These are phyloP conservation scores for Tribolium castaneum DNA, from an alignment of 1,140 invertebrate genomes.

Conservation along the genomic window DNA sequence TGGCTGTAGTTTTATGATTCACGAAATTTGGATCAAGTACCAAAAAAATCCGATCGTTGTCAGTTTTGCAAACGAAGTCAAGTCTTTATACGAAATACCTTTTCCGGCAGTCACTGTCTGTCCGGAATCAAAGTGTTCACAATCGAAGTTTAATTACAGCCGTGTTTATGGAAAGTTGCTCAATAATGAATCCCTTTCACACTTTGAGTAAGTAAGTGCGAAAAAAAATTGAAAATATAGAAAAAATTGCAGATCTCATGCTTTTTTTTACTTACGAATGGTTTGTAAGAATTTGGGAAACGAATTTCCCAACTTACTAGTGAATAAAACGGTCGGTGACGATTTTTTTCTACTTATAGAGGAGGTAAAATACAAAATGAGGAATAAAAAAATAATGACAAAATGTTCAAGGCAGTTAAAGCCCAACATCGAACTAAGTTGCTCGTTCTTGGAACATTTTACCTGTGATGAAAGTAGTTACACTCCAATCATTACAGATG, in stretches of 20 bases:
- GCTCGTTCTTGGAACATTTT: background rate
- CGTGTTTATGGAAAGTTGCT: conserved; percentile 21
- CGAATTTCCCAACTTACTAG: background rate
- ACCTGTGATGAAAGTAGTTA: background rate
- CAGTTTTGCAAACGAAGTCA: conserved; percentile 12
- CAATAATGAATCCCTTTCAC: conserved; percentile 17
- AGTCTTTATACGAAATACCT: background rate
- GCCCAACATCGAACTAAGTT: background rate
- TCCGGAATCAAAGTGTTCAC: conserved; percentile 59
- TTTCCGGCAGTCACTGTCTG: conserved; percentile 65
- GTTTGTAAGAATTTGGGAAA: background rate
- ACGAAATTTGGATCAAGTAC: background rate
- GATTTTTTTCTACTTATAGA: background rate
- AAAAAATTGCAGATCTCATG: background rate
- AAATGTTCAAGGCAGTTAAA: background rate
- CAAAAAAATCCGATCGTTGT: conserved; percentile 5
- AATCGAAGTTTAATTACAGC: background rate
- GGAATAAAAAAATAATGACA: background rate
- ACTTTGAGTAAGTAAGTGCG: conserved; percentile 34
- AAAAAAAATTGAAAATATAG: background rate
- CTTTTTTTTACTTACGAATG: background rate
- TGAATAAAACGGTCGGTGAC: background rate
- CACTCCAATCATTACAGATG: background rate
- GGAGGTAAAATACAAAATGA: background rate
- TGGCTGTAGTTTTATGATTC: conserved; percentile 1